These are phyloP conservation scores for Odontomachus brunneus DNA, from an alignment of 1,140 invertebrate species.

Conservation along the genomic window DNA sequence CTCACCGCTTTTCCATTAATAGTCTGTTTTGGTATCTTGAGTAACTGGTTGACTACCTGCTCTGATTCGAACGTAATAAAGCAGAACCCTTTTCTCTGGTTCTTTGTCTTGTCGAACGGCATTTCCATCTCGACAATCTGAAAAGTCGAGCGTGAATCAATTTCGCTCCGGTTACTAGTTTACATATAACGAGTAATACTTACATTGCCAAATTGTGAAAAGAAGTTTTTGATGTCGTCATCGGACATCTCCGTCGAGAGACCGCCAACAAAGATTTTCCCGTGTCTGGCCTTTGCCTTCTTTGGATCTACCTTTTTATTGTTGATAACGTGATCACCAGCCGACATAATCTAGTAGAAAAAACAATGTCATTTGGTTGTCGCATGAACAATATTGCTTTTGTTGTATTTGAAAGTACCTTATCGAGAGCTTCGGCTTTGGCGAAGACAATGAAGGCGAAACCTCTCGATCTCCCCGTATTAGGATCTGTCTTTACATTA, in stretches of 20 bases:
- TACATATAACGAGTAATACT: constrained; percentile 78
- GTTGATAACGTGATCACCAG: constrained; percentile 95
- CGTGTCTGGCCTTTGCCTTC: constrained; percentile 96
- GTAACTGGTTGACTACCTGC: constrained; percentile 94
- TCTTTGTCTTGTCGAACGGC: constrained; percentile 98
- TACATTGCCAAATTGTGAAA: constrained; percentile 95
- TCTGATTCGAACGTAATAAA: constrained; percentile 98
- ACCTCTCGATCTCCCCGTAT: constrained; percentile 94
- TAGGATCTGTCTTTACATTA: constrained; percentile 96
- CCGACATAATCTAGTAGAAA: constrained; percentile 88
- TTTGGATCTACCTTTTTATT: constrained; percentile 97
- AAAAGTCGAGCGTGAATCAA: constrained; percentile 50
- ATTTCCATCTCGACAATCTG: constrained; percentile 97
- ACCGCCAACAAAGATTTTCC: constrained; percentile 98
- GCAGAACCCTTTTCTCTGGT: constrained; percentile 97
- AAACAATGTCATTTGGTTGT: constrained; percentile 71
- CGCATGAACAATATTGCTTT: constrained; percentile 1
- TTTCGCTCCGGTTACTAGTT: background rate
- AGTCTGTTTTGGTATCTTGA: constrained; percentile 95
- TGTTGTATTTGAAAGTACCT: constrained; percentile 86
- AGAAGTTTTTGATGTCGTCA: constrained; percentile 96
- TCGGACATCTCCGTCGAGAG: constrained; percentile 95
- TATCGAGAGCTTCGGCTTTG: constrained; percentile 94
- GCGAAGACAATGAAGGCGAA: constrained; percentile 98
- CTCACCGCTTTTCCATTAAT: constrained; percentile 95